Conservation (phyloP, 2,113 vertebrate species). For the Actenoides lindsayi region DNA sequence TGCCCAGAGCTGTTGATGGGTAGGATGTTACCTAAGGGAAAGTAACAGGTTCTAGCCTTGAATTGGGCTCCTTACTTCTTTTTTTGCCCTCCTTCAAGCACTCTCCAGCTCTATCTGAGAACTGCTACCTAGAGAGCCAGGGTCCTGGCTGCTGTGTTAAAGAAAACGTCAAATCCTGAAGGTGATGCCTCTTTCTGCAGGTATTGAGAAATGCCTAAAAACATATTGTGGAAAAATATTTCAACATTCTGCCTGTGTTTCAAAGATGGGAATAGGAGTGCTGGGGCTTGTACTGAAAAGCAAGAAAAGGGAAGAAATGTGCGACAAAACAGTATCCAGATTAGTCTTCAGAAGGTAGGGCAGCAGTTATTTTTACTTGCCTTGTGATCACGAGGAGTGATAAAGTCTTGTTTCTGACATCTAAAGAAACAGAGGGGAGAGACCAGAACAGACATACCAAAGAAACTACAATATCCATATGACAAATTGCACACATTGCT, state of each 20-base stretch:
- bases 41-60: background rate
- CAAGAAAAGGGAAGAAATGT: background rate
- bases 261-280: background rate
- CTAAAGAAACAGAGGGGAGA: background rate
- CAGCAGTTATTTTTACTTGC: background rate
- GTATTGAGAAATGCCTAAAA: background rate
- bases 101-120: background rate
- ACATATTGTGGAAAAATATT: background rate
- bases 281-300: background rate
- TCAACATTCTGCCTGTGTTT: background rate
- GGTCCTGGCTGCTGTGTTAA: background rate
- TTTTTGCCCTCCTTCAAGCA: background rate
- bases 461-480: background rate
- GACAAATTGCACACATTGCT: background rate
- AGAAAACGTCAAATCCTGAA: background rate
- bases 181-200: background rate
- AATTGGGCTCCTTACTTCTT: background rate
- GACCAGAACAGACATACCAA: background rate
- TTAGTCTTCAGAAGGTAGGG: background rate
- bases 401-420: background rate
- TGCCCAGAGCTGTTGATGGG: background rate
- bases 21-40: background rate
- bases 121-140: accelerated
- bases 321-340: background rate
- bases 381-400: background rate